Evolutionary conservation across 2,113 vertebrate genomes (phyloP).

Genomic region (Henicopernis longicauda): DNA sequence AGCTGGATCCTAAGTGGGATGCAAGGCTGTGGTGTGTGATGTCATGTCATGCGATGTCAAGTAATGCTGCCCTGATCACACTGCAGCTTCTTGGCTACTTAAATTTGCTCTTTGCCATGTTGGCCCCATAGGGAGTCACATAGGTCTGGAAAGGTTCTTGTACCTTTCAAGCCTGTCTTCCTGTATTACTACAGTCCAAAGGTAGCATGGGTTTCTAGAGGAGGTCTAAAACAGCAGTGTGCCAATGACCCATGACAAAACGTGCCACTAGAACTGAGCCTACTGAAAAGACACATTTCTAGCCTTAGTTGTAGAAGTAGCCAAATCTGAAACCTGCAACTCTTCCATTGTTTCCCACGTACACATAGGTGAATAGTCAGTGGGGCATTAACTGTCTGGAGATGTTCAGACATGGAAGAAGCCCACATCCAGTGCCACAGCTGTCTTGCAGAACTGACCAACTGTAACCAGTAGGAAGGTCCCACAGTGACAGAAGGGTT

Average conservation of each 20-base stretch:
- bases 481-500: neutral
- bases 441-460: neutral
- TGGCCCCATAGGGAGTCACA: neutral
- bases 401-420: neutral
- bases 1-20: neutral
- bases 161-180: neutral
- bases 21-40: neutral
- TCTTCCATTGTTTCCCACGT: neutral
- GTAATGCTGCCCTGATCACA: neutral
- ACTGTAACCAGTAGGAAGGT: neutral
- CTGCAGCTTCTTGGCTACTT: neutral
- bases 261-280: neutral
- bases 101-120: neutral
- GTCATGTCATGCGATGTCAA: neutral
- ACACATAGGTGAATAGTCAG: neutral
- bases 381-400: neutral
- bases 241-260: neutral
- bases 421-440: neutral
- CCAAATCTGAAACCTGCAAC: neutral
- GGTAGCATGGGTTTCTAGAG: neutral
- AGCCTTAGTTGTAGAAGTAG: neutral
- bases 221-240: neutral
- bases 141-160: neutral
- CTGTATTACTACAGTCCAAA: neutral
- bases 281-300: neutral